Evolutionary conservation across 1,140 invertebrate genomes (phyloP), one percentile per base, ranked within the genome.

Genomic region (Zelostemma sp.): DNA sequence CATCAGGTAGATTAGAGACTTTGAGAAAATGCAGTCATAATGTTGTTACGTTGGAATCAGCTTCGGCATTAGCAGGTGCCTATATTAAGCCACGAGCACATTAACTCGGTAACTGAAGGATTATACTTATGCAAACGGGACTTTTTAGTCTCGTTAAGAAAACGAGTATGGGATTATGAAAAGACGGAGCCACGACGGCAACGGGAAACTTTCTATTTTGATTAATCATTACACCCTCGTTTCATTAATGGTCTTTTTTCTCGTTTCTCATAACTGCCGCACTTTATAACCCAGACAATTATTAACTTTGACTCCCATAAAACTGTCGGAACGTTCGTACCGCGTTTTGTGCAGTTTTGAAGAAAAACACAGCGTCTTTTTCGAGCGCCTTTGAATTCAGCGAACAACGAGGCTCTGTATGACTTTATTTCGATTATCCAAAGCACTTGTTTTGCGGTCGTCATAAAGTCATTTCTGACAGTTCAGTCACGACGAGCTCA

Each of bases 391-490:
- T 8, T 25, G 21, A 25, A 25, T 25, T 25, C 21, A 25, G 3
- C 21, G 21, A 8, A 8, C 21, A 25, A 25, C 21, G 21, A 25
- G 21, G 21, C 8, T 25, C 21, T 8, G 21, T 25, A 25, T 25
- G 21, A 40, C 18, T 59, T 57, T 25, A 63, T 58, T 69, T 76
- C 66, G 72, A 68, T 76, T 62, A 66, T 56, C 61, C 40, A 55
- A 58, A 73, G 60, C 46, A 43, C 28, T 31, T 31, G 11, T 31
- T 11, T 38, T n/a, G 51, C 21, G 47, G 57, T 59, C 33, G 50
- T 53, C 18, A 53, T 72, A 67, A 78, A 78, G 43, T 69, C 66
- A 25, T 61, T 41, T 59, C 62, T 71, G 74, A 74, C 58, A 74
- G 63, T 62, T 61, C 62, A 69, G 68, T 72, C 70, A 70, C 69